Conservation (phyloP, 2,113 vertebrate species). For the Lucifuga dentata region DNA sequence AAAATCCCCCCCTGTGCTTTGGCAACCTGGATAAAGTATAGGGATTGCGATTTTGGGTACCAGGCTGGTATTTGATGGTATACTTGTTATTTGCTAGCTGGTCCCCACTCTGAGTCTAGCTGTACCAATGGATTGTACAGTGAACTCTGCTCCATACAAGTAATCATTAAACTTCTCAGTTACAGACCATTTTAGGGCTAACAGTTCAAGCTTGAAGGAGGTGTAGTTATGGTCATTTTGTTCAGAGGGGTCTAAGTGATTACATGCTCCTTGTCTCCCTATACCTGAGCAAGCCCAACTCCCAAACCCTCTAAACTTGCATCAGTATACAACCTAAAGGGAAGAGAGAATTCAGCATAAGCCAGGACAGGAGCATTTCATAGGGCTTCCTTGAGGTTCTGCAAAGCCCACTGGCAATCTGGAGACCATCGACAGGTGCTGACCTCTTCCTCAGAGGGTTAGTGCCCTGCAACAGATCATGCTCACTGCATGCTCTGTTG, state of each 20-base stretch:
- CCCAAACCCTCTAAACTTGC: conserved; percentile 8
- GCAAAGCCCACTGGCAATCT: conserved; percentile 10
- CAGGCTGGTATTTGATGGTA: conserved; percentile 6
- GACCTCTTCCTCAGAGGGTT: not conserved
- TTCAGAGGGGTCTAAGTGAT: conserved; percentile 1
- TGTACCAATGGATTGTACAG: conserved; percentile 2
- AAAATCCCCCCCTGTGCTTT: not conserved
- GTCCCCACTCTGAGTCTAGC: not conserved
- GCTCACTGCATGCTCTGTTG: too few relatives aligned
- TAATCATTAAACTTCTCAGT: conserved; percentile 17
- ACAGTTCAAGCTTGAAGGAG: conserved; percentile 5
- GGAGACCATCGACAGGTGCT: not conserved
- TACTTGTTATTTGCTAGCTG: not conserved
- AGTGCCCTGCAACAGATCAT: too few relatives aligned
- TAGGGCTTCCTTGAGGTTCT: not conserved
- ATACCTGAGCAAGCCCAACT: conserved; percentile 17
- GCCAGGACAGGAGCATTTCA: conserved; percentile 6
- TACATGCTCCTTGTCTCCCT: not conserved
- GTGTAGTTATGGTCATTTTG: conserved; percentile 20
- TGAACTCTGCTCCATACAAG: conserved; percentile 1
- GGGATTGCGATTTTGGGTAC: not conserved
- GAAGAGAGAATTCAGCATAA: conserved; percentile 8
- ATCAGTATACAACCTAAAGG: conserved; percentile 6
- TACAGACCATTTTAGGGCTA: conserved; percentile 16
- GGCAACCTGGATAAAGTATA: conserved; percentile 10